Base-by-base conservation (phyloP, 1,140 invertebrate genomes). In the Lepidurus couesii region DNA sequence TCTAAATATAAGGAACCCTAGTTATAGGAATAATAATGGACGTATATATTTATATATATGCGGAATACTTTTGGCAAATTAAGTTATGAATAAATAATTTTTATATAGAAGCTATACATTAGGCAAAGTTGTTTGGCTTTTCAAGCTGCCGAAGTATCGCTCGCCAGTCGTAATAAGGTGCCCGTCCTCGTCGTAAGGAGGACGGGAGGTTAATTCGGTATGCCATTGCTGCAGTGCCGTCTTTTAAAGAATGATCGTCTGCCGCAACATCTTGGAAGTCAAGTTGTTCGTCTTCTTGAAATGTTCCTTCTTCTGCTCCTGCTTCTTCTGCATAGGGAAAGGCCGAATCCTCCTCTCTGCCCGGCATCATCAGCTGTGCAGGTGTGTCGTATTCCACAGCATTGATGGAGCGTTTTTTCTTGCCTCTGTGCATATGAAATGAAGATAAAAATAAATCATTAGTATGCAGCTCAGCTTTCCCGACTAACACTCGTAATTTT, bases 41-140 rank as follows among this genome's bases (percentile, higher is more conserved):
- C 34, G 34, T 34, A 34, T 34, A 34, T 34, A 34, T 34, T 34
- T 34, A 34, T 65, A 65, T 65, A 65, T 65, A 47, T 47, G 45
- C 10, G 45, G 16, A 65, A 65, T 65, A 21, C 16, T 65, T 65
- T 65, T 65, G 8, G 53, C 21, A 65, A 16, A 16, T 65, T 65
- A 65, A 65, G 53, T 65, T 65, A 65, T 21, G 5, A 65, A 65
- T 65, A 65, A 65, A 65, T 65, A 65, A 16, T 65, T 65, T 65
- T 5, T 7, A 47, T 6, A 11, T 7, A 7, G 21, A 21, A 13
- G 16, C 53, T 11, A 47, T 11, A 47, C 10, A 0, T 47, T 16
- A 10, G 45, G 34, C 34, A 34, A 34, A 34, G 34, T 34, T 34
- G 34, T 34, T 34, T 34, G 34, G 34, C 34, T 47, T 47, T 16